Conservation (phyloP, 2,888 invertebrate genomes). For the Leptarthrus brevirostris region DNA sequence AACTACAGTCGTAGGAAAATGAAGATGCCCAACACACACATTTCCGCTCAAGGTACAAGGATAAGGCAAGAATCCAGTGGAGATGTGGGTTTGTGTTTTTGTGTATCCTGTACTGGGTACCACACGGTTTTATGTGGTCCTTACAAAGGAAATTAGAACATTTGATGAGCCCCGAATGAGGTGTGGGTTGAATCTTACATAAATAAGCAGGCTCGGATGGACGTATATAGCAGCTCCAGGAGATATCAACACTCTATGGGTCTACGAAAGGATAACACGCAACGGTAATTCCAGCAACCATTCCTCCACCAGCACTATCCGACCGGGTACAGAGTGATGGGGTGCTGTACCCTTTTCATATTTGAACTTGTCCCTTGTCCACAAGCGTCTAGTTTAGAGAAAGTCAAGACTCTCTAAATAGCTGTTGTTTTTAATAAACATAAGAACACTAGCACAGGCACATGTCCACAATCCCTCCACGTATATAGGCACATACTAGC, state of each 20-base stretch:
- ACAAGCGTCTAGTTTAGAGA: constrained; percentile 47
- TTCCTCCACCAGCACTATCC: neutral
- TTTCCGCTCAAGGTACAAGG: constrained; percentile 2
- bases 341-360: constrained; percentile 48
- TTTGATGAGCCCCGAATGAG: constrained; percentile 49
- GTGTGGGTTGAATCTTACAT: constrained; percentile 50
- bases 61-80: constrained; percentile 15
- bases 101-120: constrained; percentile 30
- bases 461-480: constrained; percentile 12
- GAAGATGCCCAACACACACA: constrained; percentile 27
- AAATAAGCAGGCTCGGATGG: constrained; percentile 48
- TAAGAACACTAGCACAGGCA: constrained; percentile 20
- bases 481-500: neutral
- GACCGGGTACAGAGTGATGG: neutral
- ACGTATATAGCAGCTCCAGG: constrained; percentile 42
- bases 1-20: constrained; percentile 30
- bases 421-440: constrained; percentile 54
- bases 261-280: constrained; percentile 48
- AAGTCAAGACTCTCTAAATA: constrained; percentile 51
- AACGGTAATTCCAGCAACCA: constrained; percentile 46
- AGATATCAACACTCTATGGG: constrained; percentile 40
- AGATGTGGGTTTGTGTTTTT: constrained; percentile 40
- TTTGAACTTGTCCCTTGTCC: constrained; percentile 51
- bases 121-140: constrained; percentile 49
- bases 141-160: constrained; percentile 50